Base-by-base conservation (phyloP, 2,888 invertebrate genomes). In the Drosophila stalkeri region DNA sequence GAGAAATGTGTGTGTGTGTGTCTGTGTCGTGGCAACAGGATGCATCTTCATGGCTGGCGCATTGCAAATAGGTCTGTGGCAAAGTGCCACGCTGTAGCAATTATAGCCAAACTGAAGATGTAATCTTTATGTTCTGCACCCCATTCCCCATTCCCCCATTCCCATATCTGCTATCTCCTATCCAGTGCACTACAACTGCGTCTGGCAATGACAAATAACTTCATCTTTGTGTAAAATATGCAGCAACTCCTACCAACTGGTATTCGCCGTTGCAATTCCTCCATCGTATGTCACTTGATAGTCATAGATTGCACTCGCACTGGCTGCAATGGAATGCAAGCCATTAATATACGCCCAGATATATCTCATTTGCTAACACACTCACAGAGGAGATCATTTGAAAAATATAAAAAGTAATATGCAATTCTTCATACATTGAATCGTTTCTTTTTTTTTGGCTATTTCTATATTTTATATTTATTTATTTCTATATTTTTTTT, bases 81-180 rank as follows among this genome's bases (percentile, higher is more conserved):
- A 75, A 77, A 68, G 75, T 78, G 83, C 80, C 88, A 86, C 74
- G 80, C 81, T 74, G 69, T 77, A 81, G 85, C 83, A 85, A 85
- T 88, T 85, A 85, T 74, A 81, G 81, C 75, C 63, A 64, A 82
- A 80, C 80, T 87, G 78, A 80, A 84, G 88, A 82, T 82, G 82
- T 85, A 65, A 87, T 87, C 82, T 73, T 72, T 72, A 74, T 75
- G 77, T 72, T 49, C 55, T 23, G 46, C 33, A 35, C 16, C 62
- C 64, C 65, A 57, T 60, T 70, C 46, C 61, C 65, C 27, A 27
- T 27, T 27, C 27, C 27, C 2, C 6, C 27, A 57, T 60, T 74
- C 46, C 27, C 27, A 5, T 27, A 27, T 27, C 27, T 27, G 0
- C 27, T n/a, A n/a, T n/a, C n/a, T n/a, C 5, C 27, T 27, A 27